Evolutionary conservation across 1,140 invertebrate genomes (phyloP), one percentile per base, ranked within the genome.

Genomic region (Formica exsecta): DNA sequence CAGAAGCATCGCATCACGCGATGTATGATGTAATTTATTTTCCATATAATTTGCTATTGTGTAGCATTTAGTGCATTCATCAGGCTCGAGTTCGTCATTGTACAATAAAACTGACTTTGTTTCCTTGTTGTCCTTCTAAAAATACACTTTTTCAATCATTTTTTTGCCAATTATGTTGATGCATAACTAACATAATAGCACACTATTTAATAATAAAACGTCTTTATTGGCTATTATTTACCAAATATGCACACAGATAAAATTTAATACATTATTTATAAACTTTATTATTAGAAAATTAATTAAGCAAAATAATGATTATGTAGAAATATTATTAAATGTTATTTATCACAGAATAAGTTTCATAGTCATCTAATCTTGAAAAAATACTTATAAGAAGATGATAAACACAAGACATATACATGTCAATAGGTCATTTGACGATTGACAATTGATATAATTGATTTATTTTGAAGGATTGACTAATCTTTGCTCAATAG

Each of bases 11-110:
- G 90, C 71, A 25, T 94, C 92, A 1, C 75, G 80, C 1, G 94
- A 86, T 25, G 89, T 81, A 5, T 90, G 87, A 8, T 89, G 86
- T 1, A 95, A 91, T 88, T 94, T 95, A n/a, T 92, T 36, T 70
- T 95, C 92, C 93, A 95, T 94, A 29, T 95, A 93, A 48, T 91
- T 85, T 11, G 91, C 92, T 83, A 95, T 93, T 9, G 93, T 94
- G 13, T 91, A 93, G 71, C 95, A 95, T 74, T 94, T 94, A 0
- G 92, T 91, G 74, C 95, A 95, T 70, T 95, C 93, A 41, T 94
- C 87, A 29, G 94, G 94, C 66, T 87, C 89, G 2, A 94, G 89
- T 83, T 94, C 94, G 66, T 95, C 94, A 68, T 95, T 89, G 25
- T 91, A 86, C 73, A 92, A 77, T 32, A 91, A 74, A 19, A 77